These are phyloP conservation scores for Platypus cylindrus DNA, from an alignment of 2,888 invertebrate genomes.

Conservation along the genomic window DNA sequence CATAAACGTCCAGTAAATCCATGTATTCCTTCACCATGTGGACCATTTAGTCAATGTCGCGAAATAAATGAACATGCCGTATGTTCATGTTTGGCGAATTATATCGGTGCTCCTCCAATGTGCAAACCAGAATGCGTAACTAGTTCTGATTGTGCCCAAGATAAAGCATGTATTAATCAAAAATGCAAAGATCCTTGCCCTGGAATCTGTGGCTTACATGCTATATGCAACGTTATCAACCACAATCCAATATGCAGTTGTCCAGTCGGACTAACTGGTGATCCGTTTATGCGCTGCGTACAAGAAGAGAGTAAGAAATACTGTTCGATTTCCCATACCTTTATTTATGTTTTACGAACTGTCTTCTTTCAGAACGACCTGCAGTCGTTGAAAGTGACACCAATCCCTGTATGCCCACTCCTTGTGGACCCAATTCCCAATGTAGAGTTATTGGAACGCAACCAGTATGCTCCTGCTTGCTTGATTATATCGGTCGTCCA, in stretches of 20 bases:
- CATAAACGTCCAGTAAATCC: constrained; percentile 35
- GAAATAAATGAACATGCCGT: constrained; percentile 60
- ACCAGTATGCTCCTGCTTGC: constrained; percentile 67
- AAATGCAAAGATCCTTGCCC: constrained; percentile 73
- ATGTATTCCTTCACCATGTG: constrained; percentile 62
- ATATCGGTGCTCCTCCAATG: constrained; percentile 62
- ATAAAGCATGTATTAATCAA: constrained; percentile 66
- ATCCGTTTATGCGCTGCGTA: constrained; percentile 66
- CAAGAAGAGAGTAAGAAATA: constrained; percentile 39
- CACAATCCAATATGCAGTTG: constrained; percentile 82
- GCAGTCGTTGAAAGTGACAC: constrained; percentile 40
- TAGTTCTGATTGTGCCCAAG: constrained; percentile 69
- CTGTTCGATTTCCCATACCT: not conserved
- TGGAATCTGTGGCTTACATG: constrained; percentile 71
- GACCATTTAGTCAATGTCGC: constrained; percentile 68
- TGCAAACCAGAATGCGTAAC: constrained; percentile 74
- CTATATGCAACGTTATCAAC: constrained; percentile 70
- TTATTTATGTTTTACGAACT: not conserved
- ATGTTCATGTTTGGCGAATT: constrained; percentile 67
- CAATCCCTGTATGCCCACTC: constrained; percentile 70
- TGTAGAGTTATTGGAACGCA: constrained; percentile 65
- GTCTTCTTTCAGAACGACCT: constrained; percentile 17
- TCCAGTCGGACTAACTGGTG: constrained; percentile 58
- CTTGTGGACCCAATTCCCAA: constrained; percentile 74
- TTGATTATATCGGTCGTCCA: constrained; percentile 67